phyloP scores from a whole-genome alignment of 1,140 invertebrate species.

The Drosophila persimilis region DNA sequence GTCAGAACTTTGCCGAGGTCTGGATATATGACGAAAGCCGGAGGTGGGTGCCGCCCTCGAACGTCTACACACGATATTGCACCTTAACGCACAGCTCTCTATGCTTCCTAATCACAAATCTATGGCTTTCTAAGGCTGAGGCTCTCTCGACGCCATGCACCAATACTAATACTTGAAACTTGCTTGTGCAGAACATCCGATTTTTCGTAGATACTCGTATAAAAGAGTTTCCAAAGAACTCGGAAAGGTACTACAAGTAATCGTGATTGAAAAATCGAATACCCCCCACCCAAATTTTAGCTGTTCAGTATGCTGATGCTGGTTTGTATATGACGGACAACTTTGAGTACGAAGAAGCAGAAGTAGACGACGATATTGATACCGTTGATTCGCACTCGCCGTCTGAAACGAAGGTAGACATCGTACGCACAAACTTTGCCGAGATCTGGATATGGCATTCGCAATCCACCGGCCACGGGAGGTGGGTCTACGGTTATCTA shows the following conservation, averaged over 20 bases:
- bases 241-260: constrained; percentile 6
- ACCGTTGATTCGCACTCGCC: no score
- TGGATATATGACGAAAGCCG: constrained; percentile 50
- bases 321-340: no score
- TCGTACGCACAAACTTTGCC: no score
- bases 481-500: no score
- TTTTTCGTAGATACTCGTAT: neutral
- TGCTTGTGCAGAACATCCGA: neutral
- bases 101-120: constrained; percentile 12
- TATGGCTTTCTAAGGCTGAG: constrained; percentile 1
- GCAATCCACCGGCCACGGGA: no score
- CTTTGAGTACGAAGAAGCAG: no score
- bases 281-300: no score
- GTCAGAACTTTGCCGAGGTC: constrained; percentile 67
- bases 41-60: constrained; percentile 44
- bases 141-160: constrained; percentile 5
- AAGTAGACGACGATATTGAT: no score
- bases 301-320: no score
- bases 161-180: constrained; percentile 12
- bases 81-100: constrained; percentile 12
- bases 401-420: no score
- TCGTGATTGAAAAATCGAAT: no score
- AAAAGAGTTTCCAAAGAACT: constrained; percentile 50
- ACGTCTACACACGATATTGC: constrained; percentile 13
- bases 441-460: no score